Conservation (phyloP, 2,888 invertebrate genomes). For the Pycnomerus fuliginosus region DNA sequence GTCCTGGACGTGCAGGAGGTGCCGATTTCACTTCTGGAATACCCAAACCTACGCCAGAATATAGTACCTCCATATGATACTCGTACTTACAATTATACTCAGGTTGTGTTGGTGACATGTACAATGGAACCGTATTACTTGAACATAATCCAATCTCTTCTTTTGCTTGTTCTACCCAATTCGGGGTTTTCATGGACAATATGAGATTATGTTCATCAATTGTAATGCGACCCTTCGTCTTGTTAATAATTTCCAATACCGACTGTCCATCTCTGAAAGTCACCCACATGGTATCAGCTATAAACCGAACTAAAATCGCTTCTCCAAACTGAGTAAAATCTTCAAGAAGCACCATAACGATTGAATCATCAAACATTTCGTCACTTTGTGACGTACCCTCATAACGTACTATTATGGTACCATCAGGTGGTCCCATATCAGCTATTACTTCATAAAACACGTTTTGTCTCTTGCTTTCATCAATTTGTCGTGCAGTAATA, state of each 20-base stretch:
- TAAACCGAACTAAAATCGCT: constrained; percentile 87
- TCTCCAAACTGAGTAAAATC: constrained; percentile 84
- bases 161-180: constrained; percentile 82
- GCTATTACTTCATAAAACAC: constrained; percentile 79
- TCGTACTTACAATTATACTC: constrained; percentile 50
- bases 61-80: neutral
- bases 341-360: constrained; percentile 77
- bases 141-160: constrained; percentile 82
- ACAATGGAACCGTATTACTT: constrained; percentile 80
- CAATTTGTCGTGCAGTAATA: constrained; percentile 80
- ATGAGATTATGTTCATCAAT: constrained; percentile 67
- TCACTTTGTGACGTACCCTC: constrained; percentile 43
- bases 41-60: constrained; percentile 42
- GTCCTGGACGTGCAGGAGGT: constrained; percentile 34
- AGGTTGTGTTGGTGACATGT: constrained; percentile 42
- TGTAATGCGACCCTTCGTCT: constrained; percentile 35
- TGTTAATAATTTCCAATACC: constrained; percentile 69
- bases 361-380: constrained; percentile 75
- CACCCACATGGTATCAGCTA: constrained; percentile 86
- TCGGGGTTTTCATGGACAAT: constrained; percentile 76
- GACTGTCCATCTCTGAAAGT: constrained; percentile 89
- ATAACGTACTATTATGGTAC: constrained; percentile 77
- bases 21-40: constrained; percentile 54
- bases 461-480: constrained; percentile 71
- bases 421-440: constrained; percentile 92